phyloP scores from a whole-genome alignment of 2,888 invertebrate genomes.

The Meliscaeva auricollis region DNA sequence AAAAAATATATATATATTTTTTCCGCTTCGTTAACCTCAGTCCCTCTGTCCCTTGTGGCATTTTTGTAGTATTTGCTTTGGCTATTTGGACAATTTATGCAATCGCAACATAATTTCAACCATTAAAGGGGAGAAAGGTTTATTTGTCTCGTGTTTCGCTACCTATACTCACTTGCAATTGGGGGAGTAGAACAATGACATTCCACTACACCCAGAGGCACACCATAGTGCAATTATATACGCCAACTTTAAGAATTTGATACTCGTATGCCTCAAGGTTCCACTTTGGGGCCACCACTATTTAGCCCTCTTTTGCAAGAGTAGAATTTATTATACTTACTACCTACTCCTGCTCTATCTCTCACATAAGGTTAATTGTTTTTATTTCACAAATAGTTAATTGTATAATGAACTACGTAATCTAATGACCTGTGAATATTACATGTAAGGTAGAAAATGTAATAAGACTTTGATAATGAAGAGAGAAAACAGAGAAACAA shows the following conservation, averaged over 20 bases:
- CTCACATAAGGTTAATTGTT: constrained; percentile 32
- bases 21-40: constrained; percentile 61
- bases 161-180: constrained; percentile 4
- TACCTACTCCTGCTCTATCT: background rate
- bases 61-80: constrained; percentile 15
- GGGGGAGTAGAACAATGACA: constrained; percentile 58
- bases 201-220: constrained; percentile 18
- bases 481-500: constrained; percentile 6
- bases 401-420: constrained; percentile 33
- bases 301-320: constrained; percentile 18
- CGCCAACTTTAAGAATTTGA: constrained; percentile 18
- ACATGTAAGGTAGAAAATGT: background rate
- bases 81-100: constrained; percentile 61
- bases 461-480: background rate
- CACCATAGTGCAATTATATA: constrained; percentile 20
- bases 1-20: constrained; percentile 32
- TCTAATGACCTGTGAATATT: constrained; percentile 41
- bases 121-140: constrained; percentile 40
- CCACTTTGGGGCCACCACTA: constrained; percentile 28
- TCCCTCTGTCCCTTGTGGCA: constrained; percentile 13
- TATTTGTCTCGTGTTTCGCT: constrained; percentile 34
- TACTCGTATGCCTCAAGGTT: constrained; percentile 51
- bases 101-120: constrained; percentile 56
- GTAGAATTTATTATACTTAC: constrained; percentile 2
- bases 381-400: constrained; percentile 31